Evolutionary conservation across 2,797 vertebrate species (phyloP), one percentile per base, ranked within the genome.

Genomic region (Myotis myotis): DNA sequence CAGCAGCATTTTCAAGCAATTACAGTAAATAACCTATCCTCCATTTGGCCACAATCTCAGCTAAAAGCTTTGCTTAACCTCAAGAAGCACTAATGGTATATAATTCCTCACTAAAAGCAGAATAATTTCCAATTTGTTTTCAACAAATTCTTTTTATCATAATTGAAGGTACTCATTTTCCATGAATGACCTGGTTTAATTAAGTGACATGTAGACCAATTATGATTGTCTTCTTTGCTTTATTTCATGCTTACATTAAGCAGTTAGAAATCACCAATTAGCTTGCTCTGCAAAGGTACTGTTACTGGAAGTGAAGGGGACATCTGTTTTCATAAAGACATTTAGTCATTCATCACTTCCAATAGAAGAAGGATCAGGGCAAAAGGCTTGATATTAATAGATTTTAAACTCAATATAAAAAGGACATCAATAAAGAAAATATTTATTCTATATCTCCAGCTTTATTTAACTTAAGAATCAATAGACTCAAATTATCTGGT

Each of bases 221-320:
- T 84, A 41, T 82, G 86, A 87, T 33, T 64, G 17, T 90, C 51
- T 83, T 80, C 55, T 88, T 93, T 64, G 94, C 60, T 89, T 64
- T 75, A 86, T 84, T 95, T 80, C 81, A 87, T 82, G 68, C 51
- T 93, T 91, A 92, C 7, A 6, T 87, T 78, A 89, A 95, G 66
- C 66, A 92, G 51, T 94, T 91, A 70, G 91, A 96, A 91, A 84
- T 71, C 86, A 89, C 88, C 75, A 87, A 71, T 81, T 70, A 97
- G 76, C 71, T 93, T 85, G 64, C 25, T 95, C 62, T 94, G 84
- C 87, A 94, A 75, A 94, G 70, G 72, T 75, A 84, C 49, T 51
- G 16, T 66, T 82, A 75, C 64, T 64, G 64, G 49, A 91, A 89
- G 85, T 74, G 87, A 90, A 96, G 66, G 81, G 64, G 23, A 51